Evolutionary conservation across 1,140 invertebrate genomes (phyloP), one percentile per base, ranked within the genome.

Genomic region (Drosophila nannoptera): DNA sequence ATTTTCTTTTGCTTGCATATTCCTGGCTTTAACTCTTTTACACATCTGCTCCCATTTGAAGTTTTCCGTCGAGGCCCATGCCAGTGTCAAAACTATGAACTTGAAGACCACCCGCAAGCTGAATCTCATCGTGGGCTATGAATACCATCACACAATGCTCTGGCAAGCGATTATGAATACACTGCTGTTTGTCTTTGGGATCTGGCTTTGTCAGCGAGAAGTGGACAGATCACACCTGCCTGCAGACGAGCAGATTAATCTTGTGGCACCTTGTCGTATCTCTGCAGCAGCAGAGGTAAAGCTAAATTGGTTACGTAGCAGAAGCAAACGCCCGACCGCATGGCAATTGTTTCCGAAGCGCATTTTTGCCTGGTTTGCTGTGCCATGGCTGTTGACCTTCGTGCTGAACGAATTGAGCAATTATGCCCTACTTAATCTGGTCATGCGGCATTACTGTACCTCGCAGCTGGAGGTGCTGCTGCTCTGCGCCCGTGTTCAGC

Each of bases 391-490:
- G 5, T 9, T 53, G 16, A 81, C 70, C 6, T 71, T 64, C 29
- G 7, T 77, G 7, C n/a, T 54, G n/a, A 65, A 64, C 6, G 62
- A 50, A 11, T 6, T 71, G 5, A 38, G 77, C 3, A 77, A 82
- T 45, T 73, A 50, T 6, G 33, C 55, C 2, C 76, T 61, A 1
- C 32, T 81, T 0, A 58, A 81, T 53, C 6, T 82, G 55, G 54
- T 81, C 5, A 67, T 82, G 7, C 58, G 61, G 6, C 78, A 81
- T 38, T 81, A 82, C 16, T 81, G 78, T 52, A 55, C 68, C 11
- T 33, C 70, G 0, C 52, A 60, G 22, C 38, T 32, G 58, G 54
- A 70, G 12, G 49, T 77, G 5, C 7, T 82, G 0, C 12, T 9
- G 5, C 35, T 82, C 0, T 74, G 74, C 11, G 9, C 31, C 12